These are phyloP conservation scores for Lota lota DNA, from an alignment of 2,113 vertebrate species.

Conservation along the genomic window DNA sequence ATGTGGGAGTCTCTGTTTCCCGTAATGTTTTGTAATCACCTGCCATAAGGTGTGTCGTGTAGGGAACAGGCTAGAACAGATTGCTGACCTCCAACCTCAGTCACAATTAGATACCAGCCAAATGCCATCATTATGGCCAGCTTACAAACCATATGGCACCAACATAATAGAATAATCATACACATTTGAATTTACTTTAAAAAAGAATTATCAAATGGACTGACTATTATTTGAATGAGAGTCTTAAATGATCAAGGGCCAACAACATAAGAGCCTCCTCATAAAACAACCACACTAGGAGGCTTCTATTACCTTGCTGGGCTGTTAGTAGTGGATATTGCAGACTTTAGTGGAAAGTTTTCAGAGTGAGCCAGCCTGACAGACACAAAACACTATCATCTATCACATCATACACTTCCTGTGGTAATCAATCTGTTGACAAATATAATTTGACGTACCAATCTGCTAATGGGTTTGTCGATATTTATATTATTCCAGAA, in stretches of 20 bases:
- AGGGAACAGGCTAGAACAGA: constrained; percentile 44
- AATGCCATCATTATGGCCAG: constrained; percentile 45
- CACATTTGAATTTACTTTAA: too few relatives aligned
- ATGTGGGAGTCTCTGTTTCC: constrained; percentile 39
- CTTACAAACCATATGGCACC: constrained; percentile 50
- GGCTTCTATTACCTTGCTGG: constrained; percentile 8
- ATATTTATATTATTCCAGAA: constrained; percentile 29
- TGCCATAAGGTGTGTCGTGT: constrained; percentile 56
- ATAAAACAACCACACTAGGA: constrained; percentile 18
- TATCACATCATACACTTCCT: constrained; percentile 37
- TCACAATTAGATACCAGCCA: constrained; percentile 29
- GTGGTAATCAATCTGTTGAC: constrained; percentile 42
- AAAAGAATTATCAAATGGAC: too few relatives aligned
- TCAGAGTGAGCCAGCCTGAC: background rate
- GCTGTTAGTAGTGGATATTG: constrained; percentile 13
- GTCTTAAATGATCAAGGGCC: constrained; percentile 4
- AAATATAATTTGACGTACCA: constrained; percentile 43
- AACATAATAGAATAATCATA: constrained; percentile 16
- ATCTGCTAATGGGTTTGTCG: constrained; percentile 24
- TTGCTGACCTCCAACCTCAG: constrained; percentile 43
- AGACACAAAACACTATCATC: constrained; percentile 32
- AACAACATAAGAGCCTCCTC: background rate
- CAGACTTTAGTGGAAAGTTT: constrained; percentile 22
- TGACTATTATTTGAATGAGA: constrained; percentile 32
- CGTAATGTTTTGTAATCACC: constrained; percentile 44